Evolutionary conservation across 2,797 vertebrate species (phyloP), one percentile per base, ranked within the genome.

Genomic region (Anguilla anguilla): DNA sequence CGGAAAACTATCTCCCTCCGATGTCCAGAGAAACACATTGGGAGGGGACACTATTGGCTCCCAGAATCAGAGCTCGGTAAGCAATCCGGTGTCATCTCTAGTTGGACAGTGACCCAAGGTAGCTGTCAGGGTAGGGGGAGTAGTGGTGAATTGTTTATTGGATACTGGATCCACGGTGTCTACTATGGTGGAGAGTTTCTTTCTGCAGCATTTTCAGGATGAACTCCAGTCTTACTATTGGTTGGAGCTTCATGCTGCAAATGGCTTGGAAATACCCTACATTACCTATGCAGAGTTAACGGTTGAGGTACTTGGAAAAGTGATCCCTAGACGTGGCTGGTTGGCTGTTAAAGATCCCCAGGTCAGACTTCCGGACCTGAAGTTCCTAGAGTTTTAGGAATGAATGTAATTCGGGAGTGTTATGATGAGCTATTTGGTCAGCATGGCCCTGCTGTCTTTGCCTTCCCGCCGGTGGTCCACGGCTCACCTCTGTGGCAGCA

Each of bases 151-250:
- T 31, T 88, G 83, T 55, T n/a, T 89, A 1, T 1, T 89, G 1
- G 79, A 89, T n/a, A 90, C 89, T 15, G 88, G 84, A 2, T 90
- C 88, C 0, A 85, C 11, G 88, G 86, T 90, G 0, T 79, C 84
- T 0, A 90, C 88, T 2, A 64, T 88, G 25, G 11, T 64, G 2
- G 88, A 88, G 7, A 81, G 55, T 15, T 89, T 89, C 6, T 90
- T 89, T 84, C 13, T 0, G 3, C 35, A 88, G 3, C 15, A 28
- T 85, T 89, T 89, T 2, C 31, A 15, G 0, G 25, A 64, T 2
- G 6, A n/a, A 19, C 69, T 85, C 0, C 15, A 61, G 1, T 2
- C 5, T 0, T 88, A 85, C 17, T n/a, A 35, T 2, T 86, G 85
- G 84, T 15, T 90, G 22, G n/a, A 81, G 19, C 53, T 90, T 0